Evolutionary conservation across 2,888 invertebrate genomes (phyloP).

Genomic region (Scaptomyza parva): DNA sequence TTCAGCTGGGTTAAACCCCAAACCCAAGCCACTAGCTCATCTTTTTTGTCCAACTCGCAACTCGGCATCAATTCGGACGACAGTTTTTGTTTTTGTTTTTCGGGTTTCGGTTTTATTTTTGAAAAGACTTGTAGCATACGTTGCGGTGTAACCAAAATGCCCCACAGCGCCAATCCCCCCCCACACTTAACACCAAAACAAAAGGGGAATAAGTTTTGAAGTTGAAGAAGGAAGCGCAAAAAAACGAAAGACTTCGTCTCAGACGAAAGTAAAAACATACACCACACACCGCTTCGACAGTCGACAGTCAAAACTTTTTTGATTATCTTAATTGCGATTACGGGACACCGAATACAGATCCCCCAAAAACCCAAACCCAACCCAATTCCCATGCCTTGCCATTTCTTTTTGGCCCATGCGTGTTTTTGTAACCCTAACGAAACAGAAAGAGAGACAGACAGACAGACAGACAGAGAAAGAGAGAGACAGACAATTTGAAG

Average conservation of each 20-base stretch:
- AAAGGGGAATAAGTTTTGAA: slow-evolving; percentile 25
- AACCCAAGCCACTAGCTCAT: slow-evolving; percentile 31
- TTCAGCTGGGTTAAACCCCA: slow-evolving; percentile 10
- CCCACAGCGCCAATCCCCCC: no score
- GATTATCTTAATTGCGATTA: slow-evolving; percentile 81
- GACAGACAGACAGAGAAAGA: slow-evolving; percentile 15
- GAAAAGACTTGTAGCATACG: slow-evolving; percentile 58
- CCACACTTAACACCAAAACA: not conserved
- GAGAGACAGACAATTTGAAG: slow-evolving; percentile 18
- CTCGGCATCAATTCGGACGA: slow-evolving; percentile 36
- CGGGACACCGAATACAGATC: slow-evolving; percentile 40
- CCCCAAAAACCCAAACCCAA: not conserved
- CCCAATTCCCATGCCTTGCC: slow-evolving; percentile 37
- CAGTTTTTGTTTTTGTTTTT: slow-evolving; percentile 31
- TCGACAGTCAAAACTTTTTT: slow-evolving; percentile 78
- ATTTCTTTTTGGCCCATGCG: slow-evolving; percentile 56
- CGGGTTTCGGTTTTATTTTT: slow-evolving; percentile 14
- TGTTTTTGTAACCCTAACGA: slow-evolving; percentile 57
- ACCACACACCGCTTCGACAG: slow-evolving; percentile 68
- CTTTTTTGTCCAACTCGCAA: slow-evolving; percentile 27
- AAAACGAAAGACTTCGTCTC: slow-evolving; percentile 32
- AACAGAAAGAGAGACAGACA: slow-evolving; percentile 21
- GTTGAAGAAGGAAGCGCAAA: not conserved
- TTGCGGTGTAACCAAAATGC: slow-evolving; percentile 25
- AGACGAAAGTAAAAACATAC: slow-evolving; percentile 70